These are phyloP conservation scores for Aplysina aerophoba DNA, from an alignment of 37 sponge, comb jelly and placozoan genomes.

Conservation along the genomic window DNA sequence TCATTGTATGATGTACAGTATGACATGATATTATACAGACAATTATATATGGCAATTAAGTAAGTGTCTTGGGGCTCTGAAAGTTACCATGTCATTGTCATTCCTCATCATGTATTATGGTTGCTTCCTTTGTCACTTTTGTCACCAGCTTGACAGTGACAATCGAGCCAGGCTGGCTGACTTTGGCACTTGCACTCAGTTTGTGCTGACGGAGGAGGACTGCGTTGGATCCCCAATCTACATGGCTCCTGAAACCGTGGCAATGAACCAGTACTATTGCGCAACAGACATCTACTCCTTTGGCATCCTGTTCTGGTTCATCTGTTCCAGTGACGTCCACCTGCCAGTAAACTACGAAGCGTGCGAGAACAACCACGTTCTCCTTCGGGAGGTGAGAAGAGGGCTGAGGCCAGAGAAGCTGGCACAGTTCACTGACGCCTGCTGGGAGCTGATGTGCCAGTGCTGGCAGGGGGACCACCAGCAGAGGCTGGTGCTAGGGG, in stretches of 20 bases:
- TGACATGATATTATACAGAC: too few relatives aligned
- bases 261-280: constrained; percentile 78
- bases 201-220: constrained; percentile 94
- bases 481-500: constrained; percentile 77
- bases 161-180: constrained; percentile 95
- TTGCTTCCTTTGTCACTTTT: neutral
- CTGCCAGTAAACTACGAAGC: constrained; percentile 71
- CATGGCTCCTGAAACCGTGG: constrained; percentile 97
- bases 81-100: too few relatives aligned
- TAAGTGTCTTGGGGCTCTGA: too few relatives aligned
- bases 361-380: constrained; percentile 81
- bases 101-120: too few relatives aligned
- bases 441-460: constrained; percentile 86
- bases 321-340: constrained; percentile 35
- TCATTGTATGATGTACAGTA: too few relatives aligned
- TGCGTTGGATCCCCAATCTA: constrained; percentile 97
- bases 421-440: constrained; percentile 69
- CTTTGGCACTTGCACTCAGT: constrained; percentile 96
- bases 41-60: too few relatives aligned
- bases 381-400: constrained; percentile 79
- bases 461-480: constrained; percentile 87
- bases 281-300: constrained; percentile 94
- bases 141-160: constrained; percentile 73
- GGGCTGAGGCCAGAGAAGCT: constrained; percentile 92
- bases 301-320: constrained; percentile 97